Base-by-base conservation (phyloP, 2,797 vertebrate genomes). In the Natrix natrix region DNA sequence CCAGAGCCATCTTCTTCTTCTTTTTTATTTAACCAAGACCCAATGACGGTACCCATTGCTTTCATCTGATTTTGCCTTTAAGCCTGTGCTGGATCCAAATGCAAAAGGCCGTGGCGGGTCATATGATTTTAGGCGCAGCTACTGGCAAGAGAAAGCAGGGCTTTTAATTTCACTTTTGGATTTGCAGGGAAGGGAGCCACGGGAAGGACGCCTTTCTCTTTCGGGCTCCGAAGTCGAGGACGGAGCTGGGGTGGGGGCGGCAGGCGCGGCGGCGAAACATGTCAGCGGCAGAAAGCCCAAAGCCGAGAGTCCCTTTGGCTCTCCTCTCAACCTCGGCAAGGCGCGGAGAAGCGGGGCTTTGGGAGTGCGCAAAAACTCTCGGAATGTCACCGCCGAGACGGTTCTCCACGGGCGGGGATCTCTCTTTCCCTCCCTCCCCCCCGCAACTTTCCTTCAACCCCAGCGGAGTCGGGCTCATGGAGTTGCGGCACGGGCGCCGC, bases 141-240 rank as follows among this genome's bases (percentile, higher is more conserved):
- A 93, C 92, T 95, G 94, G 93, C 94, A 94, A 91, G 90, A 57
- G 69, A 91, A 63, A 88, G 86, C 86, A 26, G 86, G 86, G 92
- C 92, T 94, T 98, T 98, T 98, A 97, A 98, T 99, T 98, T 99
- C 98, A 98, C 98, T 99, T 99, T 98, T 98, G 98, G 93, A 98
- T 97, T 95, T 96, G 97, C 93, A 96, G 92, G 94, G 95, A 96
- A 95, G 95, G 94, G 95, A 94, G 95, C 90, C 91, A 48, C 91
- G 94, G 96, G 90, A 93, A 95, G 87, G 78, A n/a, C n/a, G 55
- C 8, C 16, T 26, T 59, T 87, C 43, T 54, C 57, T 74, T 87
- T 88, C 92, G 37, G 94, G 92, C 16, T 43, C 28, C 2, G 61
- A 11, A n/a, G 10, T 22, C 11, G 28, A 57, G 6, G 55, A 54